These are phyloP conservation scores for Okamejei kenojei DNA, from an alignment of 2,797 vertebrate genomes.

Conservation along the genomic window DNA sequence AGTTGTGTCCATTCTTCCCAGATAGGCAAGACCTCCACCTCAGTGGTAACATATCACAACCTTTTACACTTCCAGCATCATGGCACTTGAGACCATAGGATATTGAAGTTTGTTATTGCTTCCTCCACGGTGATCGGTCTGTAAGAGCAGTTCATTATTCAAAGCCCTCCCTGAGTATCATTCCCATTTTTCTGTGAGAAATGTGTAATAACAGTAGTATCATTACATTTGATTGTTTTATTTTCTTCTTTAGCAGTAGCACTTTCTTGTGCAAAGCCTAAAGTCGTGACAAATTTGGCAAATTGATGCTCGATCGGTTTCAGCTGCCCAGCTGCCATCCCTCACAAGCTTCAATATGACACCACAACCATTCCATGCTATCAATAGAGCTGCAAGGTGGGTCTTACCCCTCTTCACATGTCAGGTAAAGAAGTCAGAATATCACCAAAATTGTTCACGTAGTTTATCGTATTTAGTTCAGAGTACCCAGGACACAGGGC, in stretches of 20 bases:
- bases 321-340: too few species aligned
- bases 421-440: neutral
- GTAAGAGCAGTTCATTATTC: slow-evolving; percentile 13
- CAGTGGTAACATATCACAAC: neutral
- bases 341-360: neutral
- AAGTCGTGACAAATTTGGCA: neutral
- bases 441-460: neutral
- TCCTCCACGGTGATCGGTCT: neutral
- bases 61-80: too few species aligned
- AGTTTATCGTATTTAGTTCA: neutral
- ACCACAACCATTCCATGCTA: neutral
- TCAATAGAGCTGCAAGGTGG: neutral
- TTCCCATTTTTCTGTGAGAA: neutral
- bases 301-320: neutral
- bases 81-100: neutral
- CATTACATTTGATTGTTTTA: neutral
- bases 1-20: slow-evolving; percentile 18
- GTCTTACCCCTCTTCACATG: neutral
- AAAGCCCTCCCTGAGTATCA: slow-evolving; percentile 30
- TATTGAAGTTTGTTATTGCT: neutral
- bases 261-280: neutral
- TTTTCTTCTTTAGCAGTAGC: neutral
- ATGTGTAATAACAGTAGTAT: neutral
- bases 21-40: neutral
- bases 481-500: neutral